These are phyloP conservation scores for Automeris io DNA, from an alignment of 2,888 invertebrate species.

Conservation along the genomic window DNA sequence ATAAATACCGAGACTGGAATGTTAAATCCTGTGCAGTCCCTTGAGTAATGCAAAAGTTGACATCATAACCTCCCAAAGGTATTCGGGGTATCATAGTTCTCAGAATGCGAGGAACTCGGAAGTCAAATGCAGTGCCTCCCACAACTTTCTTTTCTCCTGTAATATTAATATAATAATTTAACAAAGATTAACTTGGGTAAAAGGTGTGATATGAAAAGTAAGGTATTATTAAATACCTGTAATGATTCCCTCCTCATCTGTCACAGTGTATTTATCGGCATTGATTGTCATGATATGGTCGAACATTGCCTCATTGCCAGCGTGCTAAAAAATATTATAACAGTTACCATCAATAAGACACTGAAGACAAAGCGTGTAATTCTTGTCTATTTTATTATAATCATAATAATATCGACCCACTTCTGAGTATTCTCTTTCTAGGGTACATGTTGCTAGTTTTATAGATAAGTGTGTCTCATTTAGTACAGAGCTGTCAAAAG, in stretches of 20 bases:
- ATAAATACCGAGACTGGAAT: slow-evolving; percentile 82
- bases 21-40: slow-evolving; percentile 73
- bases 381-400: too few relatives aligned
- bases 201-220: not conserved
- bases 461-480: too few relatives aligned
- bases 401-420: too few relatives aligned
- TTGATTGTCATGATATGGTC: slow-evolving; percentile 84
- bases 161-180: slow-evolving; percentile 14
- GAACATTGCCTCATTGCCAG: slow-evolving; percentile 79
- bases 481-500: too few relatives aligned
- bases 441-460: too few relatives aligned
- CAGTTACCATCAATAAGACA: not conserved
- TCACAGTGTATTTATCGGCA: slow-evolving; percentile 85
- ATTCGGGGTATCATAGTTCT: slow-evolving; percentile 81
- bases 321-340: slow-evolving; percentile 54
- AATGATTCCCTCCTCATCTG: slow-evolving; percentile 82
- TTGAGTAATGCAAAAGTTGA: slow-evolving; percentile 86
- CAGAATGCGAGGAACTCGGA: slow-evolving; percentile 80
- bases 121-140: slow-evolving; percentile 83
- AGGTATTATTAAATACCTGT: slow-evolving; percentile 72
- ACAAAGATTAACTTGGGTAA: not conserved
- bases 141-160: slow-evolving; percentile 84
- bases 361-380: too few relatives aligned
- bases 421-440: too few relatives aligned
- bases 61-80: slow-evolving; percentile 85